Evolutionary conservation across 2,888 invertebrate genomes (phyloP), one percentile per base, ranked within the genome.

Genomic region (Andrena marginata): DNA sequence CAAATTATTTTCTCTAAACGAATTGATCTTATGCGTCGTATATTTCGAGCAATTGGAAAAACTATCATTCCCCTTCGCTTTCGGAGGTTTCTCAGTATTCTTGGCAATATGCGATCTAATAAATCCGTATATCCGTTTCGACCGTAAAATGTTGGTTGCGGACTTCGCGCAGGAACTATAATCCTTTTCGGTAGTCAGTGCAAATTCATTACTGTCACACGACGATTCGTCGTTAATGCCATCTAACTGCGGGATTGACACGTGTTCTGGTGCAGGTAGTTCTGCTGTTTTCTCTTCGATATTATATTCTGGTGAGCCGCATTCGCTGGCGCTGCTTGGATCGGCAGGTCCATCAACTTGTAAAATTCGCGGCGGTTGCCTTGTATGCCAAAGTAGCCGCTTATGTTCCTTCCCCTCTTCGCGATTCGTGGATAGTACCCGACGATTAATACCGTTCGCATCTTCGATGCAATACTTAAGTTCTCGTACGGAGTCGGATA

Each of bases 141-240:
- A 94, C 90, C 95, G 93, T 79, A 95, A 95, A 84, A 95, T 90
- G 71, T 94, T 91, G 70, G 94, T 95, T 77, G 95, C 94, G 59
- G 95, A 94, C 8, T 94, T 93, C 89, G 94, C 94, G 82, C 91
- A 94, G 85, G 94, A 93, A 62, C 91, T 92, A 10, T 90, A 88
- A 79, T 95, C 95, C 86, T 95, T 94, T 62, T 95, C 95, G 76
- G 90, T 93, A 6, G 62, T 31, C 16, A 29, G 42, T 51, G 33
- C 42, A 42, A 68, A 78, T 33, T 87, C 89, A 31, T 64, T 63
- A 16, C 78, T 70, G 16, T 93, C 93, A 54, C 91, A 90, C 7
- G 95, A 95, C 23, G 96, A 95, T 81, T 96, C 95, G 86, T 97
- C 97, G 85, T 96, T 96, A 2, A 96, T 96, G 16, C 97, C 97